A percentile compares a stretch with the other conserved stretches of the same genome.
Evolutionary conservation across 2,888 invertebrate species (phyloP).

Genomic region (Spodoptera exigua): DNA sequence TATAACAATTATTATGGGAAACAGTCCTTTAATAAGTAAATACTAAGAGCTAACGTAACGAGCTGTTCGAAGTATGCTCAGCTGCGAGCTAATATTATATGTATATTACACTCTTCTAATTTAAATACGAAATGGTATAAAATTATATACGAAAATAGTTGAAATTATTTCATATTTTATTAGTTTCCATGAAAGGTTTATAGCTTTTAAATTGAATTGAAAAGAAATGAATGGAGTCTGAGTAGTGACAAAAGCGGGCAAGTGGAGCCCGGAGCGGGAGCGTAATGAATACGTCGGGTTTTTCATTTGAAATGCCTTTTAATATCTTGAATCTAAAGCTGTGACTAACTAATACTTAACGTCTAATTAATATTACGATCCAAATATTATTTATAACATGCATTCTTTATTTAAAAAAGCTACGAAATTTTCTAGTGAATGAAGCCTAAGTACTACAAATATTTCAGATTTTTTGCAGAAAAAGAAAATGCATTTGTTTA

Average conservation of each 20-base stretch:
- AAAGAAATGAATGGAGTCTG: conserved; percentile 40
- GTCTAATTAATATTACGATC: background rate
- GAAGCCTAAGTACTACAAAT: too few species aligned
- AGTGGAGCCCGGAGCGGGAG: conserved; percentile 19
- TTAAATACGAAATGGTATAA: background rate
- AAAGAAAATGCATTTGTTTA: too few species aligned
- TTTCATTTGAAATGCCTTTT: conserved; percentile 52
- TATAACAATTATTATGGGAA: too few species aligned
- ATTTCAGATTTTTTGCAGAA: too few species aligned
- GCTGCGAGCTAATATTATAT: too few species aligned
- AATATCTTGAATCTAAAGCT: conserved; percentile 36
- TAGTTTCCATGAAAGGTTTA: conserved; percentile 28
- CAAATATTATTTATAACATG: too few species aligned
- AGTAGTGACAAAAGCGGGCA: conserved; percentile 43
- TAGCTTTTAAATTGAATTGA: conserved; percentile 39
- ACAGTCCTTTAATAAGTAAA: too few species aligned
- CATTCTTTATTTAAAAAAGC: too few species aligned
- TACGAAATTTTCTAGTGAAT: too few species aligned
- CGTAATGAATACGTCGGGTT: conserved; percentile 45
- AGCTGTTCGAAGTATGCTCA: too few species aligned
- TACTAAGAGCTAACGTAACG: too few species aligned
- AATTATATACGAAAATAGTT: background rate
- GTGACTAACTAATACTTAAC: conserved; percentile 52
- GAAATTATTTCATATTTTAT: conserved; percentile 4
- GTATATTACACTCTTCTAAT: too few species aligned